Conservation (phyloP, 2,888 invertebrate species). For the Diplazon laetatorius region DNA sequence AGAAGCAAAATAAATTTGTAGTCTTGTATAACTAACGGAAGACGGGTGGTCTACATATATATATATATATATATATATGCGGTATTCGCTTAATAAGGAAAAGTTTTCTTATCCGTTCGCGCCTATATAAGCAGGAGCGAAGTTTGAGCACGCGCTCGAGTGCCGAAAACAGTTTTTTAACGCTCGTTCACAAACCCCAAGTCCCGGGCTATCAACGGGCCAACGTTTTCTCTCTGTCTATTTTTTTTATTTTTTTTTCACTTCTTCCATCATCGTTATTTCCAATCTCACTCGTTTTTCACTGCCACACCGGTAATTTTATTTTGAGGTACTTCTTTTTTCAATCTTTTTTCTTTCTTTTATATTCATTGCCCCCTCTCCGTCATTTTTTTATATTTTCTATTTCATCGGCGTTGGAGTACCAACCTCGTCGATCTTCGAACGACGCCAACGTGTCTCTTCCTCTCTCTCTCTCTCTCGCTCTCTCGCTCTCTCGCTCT, state of each 20-base stretch:
- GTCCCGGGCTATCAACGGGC: constrained; percentile 13
- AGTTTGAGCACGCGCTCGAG: constrained; percentile 36
- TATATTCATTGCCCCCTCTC: neutral
- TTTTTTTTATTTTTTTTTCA: too few relatives aligned
- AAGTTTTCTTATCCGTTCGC: constrained; percentile 64
- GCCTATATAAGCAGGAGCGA: constrained; percentile 52
- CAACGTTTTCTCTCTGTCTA: constrained; percentile 38
- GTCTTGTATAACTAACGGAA: constrained; percentile 49
- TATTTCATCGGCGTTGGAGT: constrained; percentile 52
- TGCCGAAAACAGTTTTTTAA: constrained; percentile 40
- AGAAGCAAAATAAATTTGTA: constrained; percentile 46
- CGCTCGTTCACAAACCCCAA: neutral
- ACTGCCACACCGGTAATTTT: constrained; percentile 19
- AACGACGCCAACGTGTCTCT: constrained; percentile 44
- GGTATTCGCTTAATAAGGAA: constrained; percentile 56
- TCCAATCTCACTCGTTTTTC: constrained; percentile 43
- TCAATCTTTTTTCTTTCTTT: constrained; percentile 2
- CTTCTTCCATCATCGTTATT: constrained; percentile 21
- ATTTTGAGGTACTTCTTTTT: neutral
- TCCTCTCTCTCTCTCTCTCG: constrained; percentile 6
- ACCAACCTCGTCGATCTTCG: constrained; percentile 60
- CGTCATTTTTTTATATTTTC: constrained; percentile 18
- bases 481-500: constrained; percentile 20
- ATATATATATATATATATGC: neutral
- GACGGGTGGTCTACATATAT: constrained; percentile 4